These are phyloP conservation scores for Morelia viridis DNA, from an alignment of 2,797 vertebrate genomes.

Conservation along the genomic window DNA sequence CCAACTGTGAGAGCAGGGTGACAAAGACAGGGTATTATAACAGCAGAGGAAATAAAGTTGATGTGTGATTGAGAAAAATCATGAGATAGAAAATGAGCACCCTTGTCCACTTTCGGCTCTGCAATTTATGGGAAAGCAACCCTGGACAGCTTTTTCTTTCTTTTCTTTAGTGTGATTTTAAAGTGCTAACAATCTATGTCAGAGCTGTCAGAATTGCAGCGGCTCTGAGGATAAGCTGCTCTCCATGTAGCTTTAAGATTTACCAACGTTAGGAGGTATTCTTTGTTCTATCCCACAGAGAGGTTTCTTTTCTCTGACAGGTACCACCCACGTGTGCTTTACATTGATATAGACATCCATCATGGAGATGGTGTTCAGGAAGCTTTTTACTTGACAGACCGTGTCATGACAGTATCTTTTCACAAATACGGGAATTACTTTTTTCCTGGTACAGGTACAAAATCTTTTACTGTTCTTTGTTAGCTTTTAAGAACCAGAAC, in stretches of 20 bases:
- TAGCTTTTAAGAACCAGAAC: background rate
- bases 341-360: constrained; percentile 98
- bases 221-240: background rate
- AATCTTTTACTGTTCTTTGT: background rate
- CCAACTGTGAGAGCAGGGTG: background rate
- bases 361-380: constrained; percentile 97
- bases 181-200: background rate
- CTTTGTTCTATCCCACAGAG: background rate
- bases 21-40: background rate
- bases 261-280: background rate
- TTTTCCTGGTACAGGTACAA: constrained; percentile 92
- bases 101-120: background rate
- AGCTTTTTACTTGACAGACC: constrained; percentile 96
- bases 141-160: background rate
- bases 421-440: constrained; percentile 99
- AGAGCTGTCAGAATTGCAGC: background rate
- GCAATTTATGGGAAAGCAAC: background rate
- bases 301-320: constrained; percentile 63
- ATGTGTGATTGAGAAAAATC: background rate
- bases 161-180: background rate
- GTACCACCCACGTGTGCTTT: constrained; percentile 96
- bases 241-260: background rate
- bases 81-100: background rate
- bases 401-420: constrained; percentile 98
- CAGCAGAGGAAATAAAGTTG: background rate